Evolutionary conservation across 2,113 vertebrate species (phyloP).

Genomic region (Gymnorhina tibicen): DNA sequence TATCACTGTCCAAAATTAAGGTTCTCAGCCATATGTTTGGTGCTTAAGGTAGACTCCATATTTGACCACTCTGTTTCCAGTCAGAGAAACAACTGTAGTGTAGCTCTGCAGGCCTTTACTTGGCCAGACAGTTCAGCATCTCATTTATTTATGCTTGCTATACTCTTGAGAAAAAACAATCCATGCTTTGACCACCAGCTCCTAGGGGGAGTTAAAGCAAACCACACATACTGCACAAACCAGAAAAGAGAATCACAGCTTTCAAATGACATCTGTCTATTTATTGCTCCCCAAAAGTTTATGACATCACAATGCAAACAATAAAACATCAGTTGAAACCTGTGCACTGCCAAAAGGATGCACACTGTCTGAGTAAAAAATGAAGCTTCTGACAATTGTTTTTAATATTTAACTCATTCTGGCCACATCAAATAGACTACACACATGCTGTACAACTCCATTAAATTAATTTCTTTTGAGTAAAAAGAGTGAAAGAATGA

Average conservation of each 20-base stretch:
- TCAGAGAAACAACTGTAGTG: not conserved
- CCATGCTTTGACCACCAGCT: not conserved
- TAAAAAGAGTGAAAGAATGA: not conserved
- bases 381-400: not conserved
- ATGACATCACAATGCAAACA: not conserved
- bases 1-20: not conserved
- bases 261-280: not conserved
- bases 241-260: not conserved
- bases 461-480: not conserved
- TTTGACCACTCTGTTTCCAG: not conserved
- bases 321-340: not conserved
- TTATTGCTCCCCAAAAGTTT: not conserved
- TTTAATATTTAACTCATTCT: not conserved
- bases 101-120: not conserved
- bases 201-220: not conserved
- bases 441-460: rapidly evolving
- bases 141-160: not conserved
- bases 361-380: not conserved
- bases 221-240: not conserved
- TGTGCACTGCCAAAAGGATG: not conserved
- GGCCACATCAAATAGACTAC: not conserved
- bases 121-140: not conserved
- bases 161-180: not conserved
- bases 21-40: not conserved
- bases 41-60: not conserved